A percentile compares a stretch with the other conserved stretches of the same genome.
phyloP scores from a whole-genome alignment of 1,140 invertebrate genomes.

The Cydia amplana region DNA sequence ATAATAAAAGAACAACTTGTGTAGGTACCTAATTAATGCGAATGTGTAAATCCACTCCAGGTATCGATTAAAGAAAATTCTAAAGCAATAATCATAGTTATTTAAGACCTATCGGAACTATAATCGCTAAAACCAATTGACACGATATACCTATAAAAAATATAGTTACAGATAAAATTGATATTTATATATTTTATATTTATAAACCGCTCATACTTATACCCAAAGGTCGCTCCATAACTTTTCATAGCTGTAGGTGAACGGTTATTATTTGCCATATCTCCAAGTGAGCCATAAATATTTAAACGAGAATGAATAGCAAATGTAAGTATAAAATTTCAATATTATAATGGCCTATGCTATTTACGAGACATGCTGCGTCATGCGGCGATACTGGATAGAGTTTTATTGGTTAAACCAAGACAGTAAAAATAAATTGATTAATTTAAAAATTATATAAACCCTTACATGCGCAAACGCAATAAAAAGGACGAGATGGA shows the following conservation, averaged over 20 bases:
- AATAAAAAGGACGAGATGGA: background rate
- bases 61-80: background rate
- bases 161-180: conserved; percentile 2
- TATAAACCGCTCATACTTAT: background rate
- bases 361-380: background rate
- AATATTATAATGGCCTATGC: conserved; percentile 21
- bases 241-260: background rate
- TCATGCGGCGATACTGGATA: background rate
- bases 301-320: conserved; percentile 28
- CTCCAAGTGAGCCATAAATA: conserved; percentile 26
- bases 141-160: background rate
- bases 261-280: conserved; percentile 19
- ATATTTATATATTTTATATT: conserved; percentile 11
- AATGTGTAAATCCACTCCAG: background rate
- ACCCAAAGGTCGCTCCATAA: background rate
- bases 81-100: background rate
- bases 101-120: background rate
- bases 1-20: background rate
- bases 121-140: background rate
- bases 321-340: conserved; percentile 19
- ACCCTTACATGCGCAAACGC: background rate
- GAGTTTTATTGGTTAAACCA: background rate
- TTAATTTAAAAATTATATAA: background rate
- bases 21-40: background rate
- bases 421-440: conserved; percentile 1